Evolutionary conservation across 2,888 invertebrate species (phyloP).

Genomic region (Entomobrya proxima): DNA sequence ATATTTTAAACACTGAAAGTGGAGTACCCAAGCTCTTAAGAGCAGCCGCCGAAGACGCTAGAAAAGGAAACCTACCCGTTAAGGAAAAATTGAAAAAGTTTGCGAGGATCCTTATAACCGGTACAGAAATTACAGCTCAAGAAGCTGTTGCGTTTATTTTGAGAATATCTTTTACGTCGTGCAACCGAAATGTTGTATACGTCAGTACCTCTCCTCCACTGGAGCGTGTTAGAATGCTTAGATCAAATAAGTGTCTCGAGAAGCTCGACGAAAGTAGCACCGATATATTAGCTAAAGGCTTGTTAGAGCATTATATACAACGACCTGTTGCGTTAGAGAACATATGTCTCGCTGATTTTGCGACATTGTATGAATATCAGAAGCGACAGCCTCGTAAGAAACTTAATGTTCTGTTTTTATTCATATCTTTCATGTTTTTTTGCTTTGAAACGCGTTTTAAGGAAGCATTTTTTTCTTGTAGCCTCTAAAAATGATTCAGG

Average conservation of each 20-base stretch:
- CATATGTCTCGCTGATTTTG: too few species aligned
- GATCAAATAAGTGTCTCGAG: conserved; percentile 46
- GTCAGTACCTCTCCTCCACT: too few species aligned
- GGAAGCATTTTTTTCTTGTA: too few species aligned
- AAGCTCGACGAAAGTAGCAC: conserved; percentile 42
- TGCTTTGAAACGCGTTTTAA: too few species aligned
- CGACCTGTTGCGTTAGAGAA: too few species aligned
- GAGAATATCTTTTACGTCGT: too few species aligned
- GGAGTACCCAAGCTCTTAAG: conserved; percentile 72
- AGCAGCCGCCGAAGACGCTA: conserved; percentile 73
- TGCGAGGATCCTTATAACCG: neutral
- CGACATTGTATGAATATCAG: too few species aligned
- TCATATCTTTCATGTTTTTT: too few species aligned
- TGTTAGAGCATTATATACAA: conserved; percentile 75
- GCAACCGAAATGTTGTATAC: too few species aligned
- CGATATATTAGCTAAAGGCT: conserved; percentile 62
- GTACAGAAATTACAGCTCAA: conserved; percentile 74
- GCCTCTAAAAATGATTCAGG: too few species aligned
- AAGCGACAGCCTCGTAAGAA: too few species aligned
- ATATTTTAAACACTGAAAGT: conserved; percentile 71
- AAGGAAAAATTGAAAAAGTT: conserved; percentile 24
- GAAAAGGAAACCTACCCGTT: neutral
- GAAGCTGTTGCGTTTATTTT: conserved; percentile 75
- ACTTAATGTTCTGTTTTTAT: too few species aligned
- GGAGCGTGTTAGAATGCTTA: conserved; percentile 45